Evolutionary conservation across 2,113 vertebrate species (phyloP).

Genomic region (Lanius collurio): DNA sequence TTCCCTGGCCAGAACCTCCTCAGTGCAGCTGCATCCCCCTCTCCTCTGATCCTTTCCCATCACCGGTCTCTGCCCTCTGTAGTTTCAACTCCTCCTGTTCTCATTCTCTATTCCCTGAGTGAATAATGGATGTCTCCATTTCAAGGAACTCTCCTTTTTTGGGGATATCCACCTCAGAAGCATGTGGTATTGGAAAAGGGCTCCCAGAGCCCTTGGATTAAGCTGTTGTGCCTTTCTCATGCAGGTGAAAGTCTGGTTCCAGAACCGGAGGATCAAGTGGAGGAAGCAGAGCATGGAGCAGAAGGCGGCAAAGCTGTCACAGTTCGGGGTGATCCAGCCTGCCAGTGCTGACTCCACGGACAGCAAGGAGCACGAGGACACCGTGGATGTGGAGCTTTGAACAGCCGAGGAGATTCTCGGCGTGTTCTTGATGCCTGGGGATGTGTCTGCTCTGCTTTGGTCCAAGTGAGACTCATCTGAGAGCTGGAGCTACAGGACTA

Average conservation of each 20-base stretch:
- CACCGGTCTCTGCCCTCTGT: accelerated
- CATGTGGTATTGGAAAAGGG: background rate
- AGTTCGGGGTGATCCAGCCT: background rate
- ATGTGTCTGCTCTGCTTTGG: background rate
- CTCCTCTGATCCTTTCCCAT: background rate
- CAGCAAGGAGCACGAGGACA: background rate
- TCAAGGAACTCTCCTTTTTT: background rate
- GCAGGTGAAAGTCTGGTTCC: slow-evolving; percentile 83
- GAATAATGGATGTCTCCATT: background rate
- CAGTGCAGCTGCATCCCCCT: background rate
- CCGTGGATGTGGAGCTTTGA: slow-evolving; percentile 17
- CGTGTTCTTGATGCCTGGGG: background rate
- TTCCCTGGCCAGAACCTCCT: background rate
- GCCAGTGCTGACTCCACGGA: background rate
- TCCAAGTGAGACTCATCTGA: background rate
- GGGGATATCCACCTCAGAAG: background rate
- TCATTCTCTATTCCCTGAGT: background rate
- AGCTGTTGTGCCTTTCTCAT: background rate
- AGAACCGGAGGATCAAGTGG: slow-evolving; percentile 82
- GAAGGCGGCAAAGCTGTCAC: slow-evolving; percentile 56
- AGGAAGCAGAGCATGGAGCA: slow-evolving; percentile 79
- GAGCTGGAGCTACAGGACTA: background rate
- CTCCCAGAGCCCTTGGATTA: background rate
- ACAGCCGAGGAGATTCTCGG: background rate
- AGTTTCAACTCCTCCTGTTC: background rate